Evolutionary conservation across 1,140 invertebrate species (phyloP).

Genomic region (Pantala flavescens): DNA sequence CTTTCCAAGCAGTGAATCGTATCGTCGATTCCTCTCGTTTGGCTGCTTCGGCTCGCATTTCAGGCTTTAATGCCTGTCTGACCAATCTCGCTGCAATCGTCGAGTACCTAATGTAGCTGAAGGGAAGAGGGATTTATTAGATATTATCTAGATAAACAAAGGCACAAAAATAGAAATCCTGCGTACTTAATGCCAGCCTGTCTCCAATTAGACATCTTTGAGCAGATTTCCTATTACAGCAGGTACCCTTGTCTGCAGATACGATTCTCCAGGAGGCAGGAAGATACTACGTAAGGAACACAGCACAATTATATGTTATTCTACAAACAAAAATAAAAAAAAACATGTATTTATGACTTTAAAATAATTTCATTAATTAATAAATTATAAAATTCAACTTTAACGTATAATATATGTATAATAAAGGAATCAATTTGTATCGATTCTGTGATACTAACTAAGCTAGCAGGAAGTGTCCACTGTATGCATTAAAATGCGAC

Average conservation of each 20-base stretch:
- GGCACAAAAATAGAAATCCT: constrained; percentile 18
- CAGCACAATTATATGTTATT: too few species aligned
- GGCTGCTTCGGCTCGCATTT: constrained; percentile 56
- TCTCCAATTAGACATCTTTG: constrained; percentile 50
- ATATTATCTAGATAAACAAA: constrained; percentile 16
- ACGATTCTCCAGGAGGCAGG: background rate
- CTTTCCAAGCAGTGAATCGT: constrained; percentile 72
- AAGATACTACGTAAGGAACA: background rate
- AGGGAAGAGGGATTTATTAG: constrained; percentile 27
- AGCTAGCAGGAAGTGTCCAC: too few species aligned
- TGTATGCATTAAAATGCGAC: too few species aligned
- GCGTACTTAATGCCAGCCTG: constrained; percentile 52
- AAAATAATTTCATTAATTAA: too few species aligned
- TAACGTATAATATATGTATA: too few species aligned
- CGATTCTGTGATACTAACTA: too few species aligned
- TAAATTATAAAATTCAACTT: too few species aligned
- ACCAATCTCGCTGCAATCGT: constrained; percentile 75
- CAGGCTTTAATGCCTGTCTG: constrained; percentile 62
- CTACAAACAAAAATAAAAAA: too few species aligned
- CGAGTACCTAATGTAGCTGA: constrained; percentile 87
- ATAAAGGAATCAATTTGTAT: too few species aligned
- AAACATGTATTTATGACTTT: too few species aligned
- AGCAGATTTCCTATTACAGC: constrained; percentile 14
- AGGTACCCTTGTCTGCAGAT: background rate
- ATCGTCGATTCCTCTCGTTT: constrained; percentile 64